Evolutionary conservation across 2,113 vertebrate species (phyloP).

Genomic region (Apeltes quadracus): DNA sequence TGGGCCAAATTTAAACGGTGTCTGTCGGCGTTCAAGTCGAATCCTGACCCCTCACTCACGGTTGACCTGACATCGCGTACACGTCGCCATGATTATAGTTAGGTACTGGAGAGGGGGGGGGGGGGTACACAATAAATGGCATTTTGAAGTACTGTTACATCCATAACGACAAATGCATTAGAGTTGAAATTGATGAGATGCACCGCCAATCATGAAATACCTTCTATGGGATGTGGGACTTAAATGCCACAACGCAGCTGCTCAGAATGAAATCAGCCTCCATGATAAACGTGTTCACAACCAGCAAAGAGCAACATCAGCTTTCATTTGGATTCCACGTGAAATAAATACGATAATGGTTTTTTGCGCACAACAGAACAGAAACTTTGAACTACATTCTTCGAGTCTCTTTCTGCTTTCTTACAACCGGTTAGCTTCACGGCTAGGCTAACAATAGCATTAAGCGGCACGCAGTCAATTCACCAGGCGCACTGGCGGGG

Average conservation of each 20-base stretch:
- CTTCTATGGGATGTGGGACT: not conserved
- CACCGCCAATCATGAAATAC: not conserved
- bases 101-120: too few relatives aligned
- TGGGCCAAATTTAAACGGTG: constrained; percentile 36
- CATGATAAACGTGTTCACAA: not conserved
- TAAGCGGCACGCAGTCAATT: not conserved
- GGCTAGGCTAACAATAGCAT: not conserved
- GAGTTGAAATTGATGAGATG: not conserved
- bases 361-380: too few relatives aligned
- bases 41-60: constrained; percentile 13
- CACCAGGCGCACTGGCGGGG: not conserved
- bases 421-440: not conserved
- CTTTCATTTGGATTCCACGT: not conserved
- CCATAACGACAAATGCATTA: not conserved
- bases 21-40: not conserved
- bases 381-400: too few relatives aligned
- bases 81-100: not conserved
- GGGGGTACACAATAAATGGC: not conserved
- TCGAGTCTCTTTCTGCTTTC: too few relatives aligned
- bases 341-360: too few relatives aligned
- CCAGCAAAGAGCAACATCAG: not conserved
- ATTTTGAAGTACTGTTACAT: not conserved
- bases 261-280: too few relatives aligned
- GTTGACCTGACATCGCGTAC: not conserved
- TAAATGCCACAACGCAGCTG: not conserved